phyloP scores from a whole-genome alignment of 2,113 vertebrate genomes.

The Columbina picui region DNA sequence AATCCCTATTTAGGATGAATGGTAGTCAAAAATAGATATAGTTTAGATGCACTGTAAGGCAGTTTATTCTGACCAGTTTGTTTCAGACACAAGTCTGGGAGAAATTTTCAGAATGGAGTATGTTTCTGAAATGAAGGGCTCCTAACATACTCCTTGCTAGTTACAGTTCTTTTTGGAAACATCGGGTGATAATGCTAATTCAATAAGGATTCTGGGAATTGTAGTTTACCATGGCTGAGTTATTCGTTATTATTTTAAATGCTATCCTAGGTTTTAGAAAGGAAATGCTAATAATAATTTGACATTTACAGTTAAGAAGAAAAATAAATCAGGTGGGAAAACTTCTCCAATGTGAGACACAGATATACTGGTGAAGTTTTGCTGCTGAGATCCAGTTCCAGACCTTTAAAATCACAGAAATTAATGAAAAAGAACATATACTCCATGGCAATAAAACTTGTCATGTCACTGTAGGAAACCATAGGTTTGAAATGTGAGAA shows the following conservation, averaged over 20 bases:
- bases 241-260: background rate
- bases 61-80: background rate
- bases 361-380: background rate
- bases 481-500: background rate
- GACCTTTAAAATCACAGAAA: background rate
- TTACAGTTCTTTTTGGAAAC: background rate
- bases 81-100: background rate
- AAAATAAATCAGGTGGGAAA: background rate
- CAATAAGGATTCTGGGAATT: background rate
- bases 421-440: background rate
- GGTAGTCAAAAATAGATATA: background rate
- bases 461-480: background rate
- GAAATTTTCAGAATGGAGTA: background rate
- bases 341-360: background rate
- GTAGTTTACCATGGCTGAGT: background rate
- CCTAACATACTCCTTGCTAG: background rate
- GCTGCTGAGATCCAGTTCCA: background rate
- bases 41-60: background rate
- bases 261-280: background rate
- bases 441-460: background rate
- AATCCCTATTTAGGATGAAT: background rate
- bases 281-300: background rate
- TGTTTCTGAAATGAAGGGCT: background rate
- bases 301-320: background rate
- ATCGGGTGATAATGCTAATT: background rate